A percentile compares a stretch with the other conserved stretches of the same genome.
These are phyloP conservation scores for Acestrorhynchus altus DNA, from an alignment of 2,797 vertebrate species.

Conservation along the genomic window DNA sequence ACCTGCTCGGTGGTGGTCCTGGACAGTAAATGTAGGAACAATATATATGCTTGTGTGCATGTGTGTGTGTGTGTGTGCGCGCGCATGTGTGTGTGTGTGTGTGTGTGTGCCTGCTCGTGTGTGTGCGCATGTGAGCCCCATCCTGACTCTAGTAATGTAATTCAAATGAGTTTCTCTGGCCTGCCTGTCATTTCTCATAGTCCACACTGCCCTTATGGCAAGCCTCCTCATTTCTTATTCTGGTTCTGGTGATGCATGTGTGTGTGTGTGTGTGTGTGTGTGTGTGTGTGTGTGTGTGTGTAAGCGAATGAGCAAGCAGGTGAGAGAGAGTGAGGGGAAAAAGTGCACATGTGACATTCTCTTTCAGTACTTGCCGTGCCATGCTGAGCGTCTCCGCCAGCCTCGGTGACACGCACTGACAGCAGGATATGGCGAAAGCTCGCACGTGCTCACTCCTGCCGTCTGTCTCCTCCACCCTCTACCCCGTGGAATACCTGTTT, in stretches of 20 bases:
- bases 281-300: constrained; percentile 6
- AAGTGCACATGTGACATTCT: constrained; percentile 15
- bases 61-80: too few species aligned
- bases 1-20: too few species aligned
- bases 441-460: background rate
- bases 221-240: constrained; percentile 76
- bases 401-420: constrained; percentile 17
- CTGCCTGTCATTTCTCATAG: constrained; percentile 71
- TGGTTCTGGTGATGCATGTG: constrained; percentile 13
- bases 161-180: constrained; percentile 79
- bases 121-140: constrained; percentile 19
- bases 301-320: background rate
- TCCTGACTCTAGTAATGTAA: constrained; percentile 71
- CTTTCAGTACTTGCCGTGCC: constrained; percentile 16
- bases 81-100: background rate
- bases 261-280: constrained; percentile 9
- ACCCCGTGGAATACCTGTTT: constrained; percentile 1
- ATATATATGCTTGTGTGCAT: too few species aligned
- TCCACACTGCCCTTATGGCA: constrained; percentile 70
- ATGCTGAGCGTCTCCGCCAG: constrained; percentile 18
- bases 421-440: background rate
- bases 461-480: constrained; percentile 9
- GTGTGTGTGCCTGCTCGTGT: too few species aligned
- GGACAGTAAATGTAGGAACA: too few species aligned
- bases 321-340: constrained; percentile 13